Evolutionary conservation across 1,140 invertebrate genomes (phyloP).

Genomic region (Halictus rubicundus): DNA sequence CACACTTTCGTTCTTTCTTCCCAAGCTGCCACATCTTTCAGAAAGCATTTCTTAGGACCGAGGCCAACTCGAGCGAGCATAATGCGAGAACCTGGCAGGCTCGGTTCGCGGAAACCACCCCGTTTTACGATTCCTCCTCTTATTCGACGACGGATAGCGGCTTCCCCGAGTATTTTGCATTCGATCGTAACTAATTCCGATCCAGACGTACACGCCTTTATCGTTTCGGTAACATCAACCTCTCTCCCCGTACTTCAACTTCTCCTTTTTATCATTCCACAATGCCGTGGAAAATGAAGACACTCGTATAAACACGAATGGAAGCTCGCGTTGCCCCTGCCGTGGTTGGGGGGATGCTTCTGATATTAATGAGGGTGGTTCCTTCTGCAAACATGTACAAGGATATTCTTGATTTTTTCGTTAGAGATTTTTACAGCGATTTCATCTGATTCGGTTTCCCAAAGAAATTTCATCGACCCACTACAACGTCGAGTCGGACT

Average conservation of each 20-base stretch:
- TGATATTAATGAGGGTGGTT: too few species aligned
- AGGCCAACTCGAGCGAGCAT: constrained; percentile 61
- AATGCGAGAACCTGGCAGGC: constrained; percentile 53
- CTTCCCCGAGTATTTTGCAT: constrained; percentile 42
- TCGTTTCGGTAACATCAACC: neutral
- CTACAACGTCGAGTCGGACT: too few species aligned
- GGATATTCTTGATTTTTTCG: too few species aligned
- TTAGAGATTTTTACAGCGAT: too few species aligned
- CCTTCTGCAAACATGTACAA: too few species aligned
- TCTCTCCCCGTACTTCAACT: neutral
- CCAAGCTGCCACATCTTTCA: constrained; percentile 57
- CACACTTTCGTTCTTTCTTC: too few species aligned
- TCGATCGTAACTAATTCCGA: constrained; percentile 40
- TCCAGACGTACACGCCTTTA: constrained; percentile 8
- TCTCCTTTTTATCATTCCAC: neutral
- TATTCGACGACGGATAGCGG: constrained; percentile 33
- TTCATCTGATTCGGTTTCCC: too few species aligned
- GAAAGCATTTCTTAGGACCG: constrained; percentile 66
- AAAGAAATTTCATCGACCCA: too few species aligned
- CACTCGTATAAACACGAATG: neutral
- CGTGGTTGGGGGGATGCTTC: too few species aligned
- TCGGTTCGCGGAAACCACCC: constrained; percentile 47
- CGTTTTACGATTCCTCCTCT: constrained; percentile 49
- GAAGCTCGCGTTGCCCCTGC: too few species aligned
- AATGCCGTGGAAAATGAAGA: neutral